These are phyloP conservation scores for Elachura formosa DNA, from an alignment of 2,113 vertebrate species.

Conservation along the genomic window DNA sequence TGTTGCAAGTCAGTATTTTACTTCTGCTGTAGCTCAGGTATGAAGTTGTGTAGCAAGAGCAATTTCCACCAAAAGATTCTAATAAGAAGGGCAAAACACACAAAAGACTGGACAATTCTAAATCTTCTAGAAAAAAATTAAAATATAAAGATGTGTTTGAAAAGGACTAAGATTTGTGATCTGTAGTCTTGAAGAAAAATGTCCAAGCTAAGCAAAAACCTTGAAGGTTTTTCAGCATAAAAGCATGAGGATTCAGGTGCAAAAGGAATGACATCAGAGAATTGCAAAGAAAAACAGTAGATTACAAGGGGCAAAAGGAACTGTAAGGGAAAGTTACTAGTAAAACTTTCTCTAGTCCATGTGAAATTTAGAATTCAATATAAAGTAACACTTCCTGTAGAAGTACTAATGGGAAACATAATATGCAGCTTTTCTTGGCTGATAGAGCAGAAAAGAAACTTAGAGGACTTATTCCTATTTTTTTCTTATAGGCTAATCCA, in stretches of 20 bases:
- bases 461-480: slow-evolving; percentile 18
- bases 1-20: neutral
- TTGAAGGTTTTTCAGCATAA: neutral
- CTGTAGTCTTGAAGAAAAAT: neutral
- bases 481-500: slow-evolving; percentile 42
- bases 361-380: slow-evolving; percentile 50
- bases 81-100: neutral
- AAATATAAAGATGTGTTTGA: neutral
- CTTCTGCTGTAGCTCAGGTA: neutral
- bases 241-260: neutral
- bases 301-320: neutral
- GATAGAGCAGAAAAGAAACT: slow-evolving; percentile 52
- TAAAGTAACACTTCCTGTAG: slow-evolving; percentile 47
- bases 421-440: slow-evolving; percentile 31
- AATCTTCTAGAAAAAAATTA: neutral
- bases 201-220: neutral
- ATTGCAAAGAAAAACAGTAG: neutral
- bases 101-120: neutral
- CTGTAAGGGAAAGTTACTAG: neutral
- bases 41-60: neutral
- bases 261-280: neutral
- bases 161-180: neutral
- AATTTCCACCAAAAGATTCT: neutral
- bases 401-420: slow-evolving; percentile 44
- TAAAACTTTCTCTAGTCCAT: neutral